These are phyloP conservation scores for Lagocephalus sceleratus DNA, from an alignment of 2,797 vertebrate species.

Conservation along the genomic window DNA sequence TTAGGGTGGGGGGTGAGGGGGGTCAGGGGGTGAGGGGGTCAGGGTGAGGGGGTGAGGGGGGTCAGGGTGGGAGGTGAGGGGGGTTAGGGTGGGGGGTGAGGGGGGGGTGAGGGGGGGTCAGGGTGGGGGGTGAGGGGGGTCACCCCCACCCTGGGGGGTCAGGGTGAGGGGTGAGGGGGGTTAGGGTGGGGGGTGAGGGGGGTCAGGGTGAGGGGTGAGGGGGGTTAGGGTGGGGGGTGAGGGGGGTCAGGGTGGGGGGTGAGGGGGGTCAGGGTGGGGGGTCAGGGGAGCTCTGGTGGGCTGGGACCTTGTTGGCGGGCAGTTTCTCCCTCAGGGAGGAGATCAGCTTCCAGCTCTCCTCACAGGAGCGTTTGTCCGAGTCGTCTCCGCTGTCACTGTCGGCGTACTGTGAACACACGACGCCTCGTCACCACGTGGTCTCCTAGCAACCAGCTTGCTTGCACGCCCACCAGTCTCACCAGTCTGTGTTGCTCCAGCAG, in stretches of 20 bases:
- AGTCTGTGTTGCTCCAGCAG: slow-evolving; percentile 87
- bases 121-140: not conserved
- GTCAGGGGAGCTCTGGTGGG: too few relatives aligned
- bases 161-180: not conserved
- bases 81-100: too few relatives aligned
- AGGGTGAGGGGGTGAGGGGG: too few relatives aligned
- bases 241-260: not conserved
- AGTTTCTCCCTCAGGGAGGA: slow-evolving; percentile 87
- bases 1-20: too few relatives aligned
- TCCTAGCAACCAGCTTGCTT: too few relatives aligned
- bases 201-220: too few relatives aligned
- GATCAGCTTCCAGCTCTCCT: slow-evolving; percentile 90
- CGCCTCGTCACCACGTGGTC: slow-evolving; percentile 16
- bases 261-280: not conserved
- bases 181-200: not conserved
- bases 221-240: not conserved
- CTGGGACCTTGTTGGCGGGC: slow-evolving; percentile 79
- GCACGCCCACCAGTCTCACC: too few relatives aligned
- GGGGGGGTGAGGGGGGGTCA: too few relatives aligned
- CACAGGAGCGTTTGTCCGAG: slow-evolving; percentile 89
- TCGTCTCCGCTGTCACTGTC: slow-evolving; percentile 89
- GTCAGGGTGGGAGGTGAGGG: not conserved
- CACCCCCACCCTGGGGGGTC: too few relatives aligned
- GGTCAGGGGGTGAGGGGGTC: too few relatives aligned
- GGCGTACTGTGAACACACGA: slow-evolving; percentile 72